Evolutionary conservation across 2,113 vertebrate genomes (phyloP).

Genomic region (Oreochromis spilurus): DNA sequence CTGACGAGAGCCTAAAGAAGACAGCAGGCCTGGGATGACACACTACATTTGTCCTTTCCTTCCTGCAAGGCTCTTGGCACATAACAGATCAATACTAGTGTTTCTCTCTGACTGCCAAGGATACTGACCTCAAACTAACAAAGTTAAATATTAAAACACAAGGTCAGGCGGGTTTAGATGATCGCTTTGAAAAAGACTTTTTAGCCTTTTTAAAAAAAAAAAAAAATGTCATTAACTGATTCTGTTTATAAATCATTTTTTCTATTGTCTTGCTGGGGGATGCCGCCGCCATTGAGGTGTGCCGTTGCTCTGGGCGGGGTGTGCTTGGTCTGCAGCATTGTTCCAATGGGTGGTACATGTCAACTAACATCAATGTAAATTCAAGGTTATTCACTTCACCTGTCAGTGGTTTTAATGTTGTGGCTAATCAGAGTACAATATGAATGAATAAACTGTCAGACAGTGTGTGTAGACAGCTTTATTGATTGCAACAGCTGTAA

Average conservation of each 20-base stretch:
- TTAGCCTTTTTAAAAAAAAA: background rate
- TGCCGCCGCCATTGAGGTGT: background rate
- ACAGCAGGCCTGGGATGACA: background rate
- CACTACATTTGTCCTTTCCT: background rate
- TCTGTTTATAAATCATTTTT: background rate
- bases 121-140: background rate
- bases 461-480: background rate
- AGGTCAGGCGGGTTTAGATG: background rate
- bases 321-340: background rate
- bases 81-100: background rate
- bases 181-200: background rate
- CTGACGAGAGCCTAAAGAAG: background rate
- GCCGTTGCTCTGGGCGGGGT: background rate
- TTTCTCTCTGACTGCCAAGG: background rate
- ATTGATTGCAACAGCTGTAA: background rate
- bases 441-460: background rate
- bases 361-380: background rate
- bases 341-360: background rate
- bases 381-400: background rate
- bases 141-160: background rate
- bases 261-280: background rate
- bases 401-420: background rate
- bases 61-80: background rate
- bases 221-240: background rate
- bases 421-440: background rate